Conservation (phyloP, 2,113 vertebrate genomes). For the Tragelaphus buxtoni region DNA sequence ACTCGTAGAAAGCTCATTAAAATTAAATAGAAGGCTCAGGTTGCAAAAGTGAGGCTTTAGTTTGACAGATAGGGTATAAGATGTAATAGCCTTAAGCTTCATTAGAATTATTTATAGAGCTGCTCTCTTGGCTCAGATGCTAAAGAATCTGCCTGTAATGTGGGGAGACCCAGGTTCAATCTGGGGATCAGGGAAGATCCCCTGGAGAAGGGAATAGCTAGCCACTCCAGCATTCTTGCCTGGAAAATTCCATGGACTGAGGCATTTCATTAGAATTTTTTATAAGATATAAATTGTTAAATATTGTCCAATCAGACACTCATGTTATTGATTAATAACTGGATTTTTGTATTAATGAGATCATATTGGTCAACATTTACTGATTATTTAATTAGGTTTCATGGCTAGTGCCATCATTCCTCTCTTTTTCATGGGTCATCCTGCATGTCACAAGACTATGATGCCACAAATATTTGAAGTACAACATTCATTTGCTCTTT, state of each 20-base stretch:
- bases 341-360: background rate
- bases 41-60: background rate
- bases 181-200: no score
- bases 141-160: no score
- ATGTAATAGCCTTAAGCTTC: background rate
- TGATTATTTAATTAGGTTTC: background rate
- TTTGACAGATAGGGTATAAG: background rate
- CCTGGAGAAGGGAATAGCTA: no score
- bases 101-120: background rate
- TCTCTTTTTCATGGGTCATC: background rate
- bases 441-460: background rate
- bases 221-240: no score
- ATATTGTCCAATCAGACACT: background rate
- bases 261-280: background rate
- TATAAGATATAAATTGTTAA: background rate
- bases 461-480: background rate
- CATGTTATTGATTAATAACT: background rate
- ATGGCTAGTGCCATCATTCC: background rate
- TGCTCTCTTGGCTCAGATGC: no score
- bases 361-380: background rate
- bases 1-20: background rate
- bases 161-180: no score
- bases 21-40: background rate
- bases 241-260: no score
- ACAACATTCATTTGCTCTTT: background rate